A percentile compares a stretch with the other conserved stretches of the same genome.
phyloP scores from a whole-genome alignment of 2,888 invertebrate genomes.

The Pachliopta kotzebuea region DNA sequence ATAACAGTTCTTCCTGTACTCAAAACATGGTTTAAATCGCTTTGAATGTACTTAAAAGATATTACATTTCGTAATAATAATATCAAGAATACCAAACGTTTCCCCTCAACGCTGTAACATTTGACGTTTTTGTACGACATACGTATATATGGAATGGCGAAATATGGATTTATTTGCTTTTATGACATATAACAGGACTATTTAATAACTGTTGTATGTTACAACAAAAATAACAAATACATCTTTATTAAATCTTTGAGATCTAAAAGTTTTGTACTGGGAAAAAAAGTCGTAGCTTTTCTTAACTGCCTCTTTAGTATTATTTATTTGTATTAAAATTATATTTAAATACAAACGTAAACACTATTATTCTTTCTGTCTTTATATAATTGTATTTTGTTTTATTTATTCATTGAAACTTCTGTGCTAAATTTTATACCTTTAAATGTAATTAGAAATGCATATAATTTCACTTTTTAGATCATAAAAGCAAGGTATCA shows the following conservation, averaged over 20 bases:
- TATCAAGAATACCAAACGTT: conserved; percentile 74
- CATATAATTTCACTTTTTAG: no score
- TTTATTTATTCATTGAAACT: no score
- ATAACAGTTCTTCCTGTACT: conserved; percentile 30
- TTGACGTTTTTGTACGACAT: conserved; percentile 77
- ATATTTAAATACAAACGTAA: no score
- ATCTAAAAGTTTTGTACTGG: neutral
- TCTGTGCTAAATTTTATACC: no score
- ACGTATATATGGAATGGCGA: conserved; percentile 71
- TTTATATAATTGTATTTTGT: no score
- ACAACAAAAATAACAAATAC: neutral
- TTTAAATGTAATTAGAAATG: no score
- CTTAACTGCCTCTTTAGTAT: no score
- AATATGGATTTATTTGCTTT: conserved; percentile 62
- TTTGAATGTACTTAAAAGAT: conserved; percentile 29
- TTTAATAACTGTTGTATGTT: conserved; percentile 9
- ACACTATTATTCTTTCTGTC: no score
- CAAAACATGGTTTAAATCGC: conserved; percentile 30
- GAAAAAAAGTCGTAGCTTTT: no score
- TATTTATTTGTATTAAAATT: no score
- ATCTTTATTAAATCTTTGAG: neutral
- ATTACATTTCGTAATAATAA: conserved; percentile 31
- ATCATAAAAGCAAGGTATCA: no score
- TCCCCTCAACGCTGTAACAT: conserved; percentile 77
- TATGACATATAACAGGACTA: conserved; percentile 33